Base-by-base conservation (phyloP, 2,888 invertebrate species). In the Pristionchus japonicus region DNA sequence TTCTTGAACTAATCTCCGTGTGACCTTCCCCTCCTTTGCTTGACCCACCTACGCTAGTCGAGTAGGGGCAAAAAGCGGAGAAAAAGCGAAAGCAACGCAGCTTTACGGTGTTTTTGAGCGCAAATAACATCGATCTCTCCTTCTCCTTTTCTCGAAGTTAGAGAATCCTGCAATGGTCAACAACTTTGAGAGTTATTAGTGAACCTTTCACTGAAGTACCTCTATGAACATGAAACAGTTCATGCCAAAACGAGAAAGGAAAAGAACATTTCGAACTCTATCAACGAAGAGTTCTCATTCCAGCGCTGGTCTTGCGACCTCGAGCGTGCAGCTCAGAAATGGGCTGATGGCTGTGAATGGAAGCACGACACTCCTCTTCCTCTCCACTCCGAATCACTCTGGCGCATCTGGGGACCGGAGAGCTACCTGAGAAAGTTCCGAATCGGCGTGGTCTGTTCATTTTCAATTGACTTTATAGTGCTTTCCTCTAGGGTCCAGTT, bases 341-440 rank as follows among this genome's bases (percentile, higher is more conserved):
- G 87, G 87, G 87, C 87, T 1, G 87, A 87, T 23, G 27, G 31
- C 23, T 87, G 87, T 17, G 77, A 57, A 27, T 87, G 87, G 87
- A 52, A 61, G 31, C 87, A 87, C 61, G 87, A 87, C 52, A 77
- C 20, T 7, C 87, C 87, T 3, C 87, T 87, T 31, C 87, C 87
- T 17, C 87, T 87, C 15, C 87, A 87, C 80, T 87, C 87, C 52
- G 87, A 87, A 27, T 80, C 77, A 4, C 87, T 87, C 80, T 87
- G 87, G 87, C 43, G 87, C 23, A 80, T 87, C 23, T 87, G 87
- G 87, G 87, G 87, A 61, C 87, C 87, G 3, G 87, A 87, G 87
- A 80, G 77, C 43, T 87, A 87, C 47, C 80, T 87, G 52, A 57
- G 57, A 37, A 52, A 61, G 27, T 87, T 87, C 87, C 52, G 80